Evolutionary conservation across 2,888 invertebrate species (phyloP).

Genomic region (Lochmaea crataegi): DNA sequence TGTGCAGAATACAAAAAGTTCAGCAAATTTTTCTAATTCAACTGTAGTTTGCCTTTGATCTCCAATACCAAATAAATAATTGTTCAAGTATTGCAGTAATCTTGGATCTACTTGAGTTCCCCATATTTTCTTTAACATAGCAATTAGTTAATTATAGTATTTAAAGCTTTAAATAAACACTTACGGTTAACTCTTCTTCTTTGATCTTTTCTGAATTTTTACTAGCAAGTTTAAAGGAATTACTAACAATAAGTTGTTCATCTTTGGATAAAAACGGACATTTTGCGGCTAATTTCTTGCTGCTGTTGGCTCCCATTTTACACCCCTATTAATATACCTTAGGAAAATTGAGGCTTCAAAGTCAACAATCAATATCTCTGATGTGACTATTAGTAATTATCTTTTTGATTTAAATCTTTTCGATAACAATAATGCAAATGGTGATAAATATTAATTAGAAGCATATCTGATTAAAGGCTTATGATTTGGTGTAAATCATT

Average conservation of each 20-base stretch:
- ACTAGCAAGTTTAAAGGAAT: slow-evolving; percentile 72
- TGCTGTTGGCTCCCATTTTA: slow-evolving; percentile 68
- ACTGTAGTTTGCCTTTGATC: slow-evolving; percentile 67
- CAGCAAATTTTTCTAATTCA: slow-evolving; percentile 75
- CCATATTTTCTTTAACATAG: slow-evolving; percentile 72
- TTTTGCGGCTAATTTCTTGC: slow-evolving; percentile 74
- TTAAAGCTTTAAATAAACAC: background rate
- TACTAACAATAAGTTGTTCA: slow-evolving; percentile 73
- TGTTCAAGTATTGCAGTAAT: slow-evolving; percentile 74
- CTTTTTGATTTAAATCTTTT: slow-evolving; percentile 17
- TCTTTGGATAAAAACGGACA: slow-evolving; percentile 74
- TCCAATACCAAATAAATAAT: slow-evolving; percentile 74
- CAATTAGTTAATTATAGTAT: slow-evolving; percentile 14
- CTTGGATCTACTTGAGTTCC: slow-evolving; percentile 76
- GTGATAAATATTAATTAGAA: background rate
- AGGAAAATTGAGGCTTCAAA: slow-evolving; percentile 1
- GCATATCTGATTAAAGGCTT: slow-evolving; percentile 11
- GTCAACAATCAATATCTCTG: slow-evolving; percentile 24
- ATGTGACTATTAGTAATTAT: slow-evolving; percentile 6
- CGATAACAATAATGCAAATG: slow-evolving; percentile 3
- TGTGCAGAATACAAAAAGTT: slow-evolving; percentile 76
- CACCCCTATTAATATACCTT: slow-evolving; percentile 12
- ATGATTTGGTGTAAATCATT: background rate
- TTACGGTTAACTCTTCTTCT: slow-evolving; percentile 75
- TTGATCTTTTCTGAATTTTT: slow-evolving; percentile 74